Evolutionary conservation across 2,888 invertebrate genomes (phyloP).

Genomic region (Eupithecia pulchellata): DNA sequence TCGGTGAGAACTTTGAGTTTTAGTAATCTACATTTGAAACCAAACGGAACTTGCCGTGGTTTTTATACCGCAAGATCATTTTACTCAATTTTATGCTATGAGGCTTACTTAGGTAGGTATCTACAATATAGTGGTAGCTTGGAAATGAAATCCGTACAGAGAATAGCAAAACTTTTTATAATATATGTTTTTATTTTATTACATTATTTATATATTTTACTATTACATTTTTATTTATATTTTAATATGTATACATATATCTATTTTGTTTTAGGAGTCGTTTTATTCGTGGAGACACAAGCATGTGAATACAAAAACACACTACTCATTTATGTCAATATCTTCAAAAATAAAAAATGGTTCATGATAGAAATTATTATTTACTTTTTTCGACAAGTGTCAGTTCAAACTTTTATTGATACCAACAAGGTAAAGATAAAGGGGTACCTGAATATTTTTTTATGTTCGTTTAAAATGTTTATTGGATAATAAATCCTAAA

Average conservation of each 20-base stretch:
- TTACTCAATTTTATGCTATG: slow-evolving; percentile 44
- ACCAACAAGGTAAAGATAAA: not conserved
- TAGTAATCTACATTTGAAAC: slow-evolving; percentile 78
- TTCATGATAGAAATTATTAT: not conserved
- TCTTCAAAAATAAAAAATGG: not conserved
- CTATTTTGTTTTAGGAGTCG: not conserved
- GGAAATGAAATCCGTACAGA: not conserved
- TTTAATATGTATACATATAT: too few species aligned
- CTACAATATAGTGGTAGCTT: not conserved
- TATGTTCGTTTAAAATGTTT: not conserved
- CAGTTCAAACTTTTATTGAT: not conserved
- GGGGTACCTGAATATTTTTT: not conserved
- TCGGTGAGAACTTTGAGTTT: slow-evolving; percentile 80
- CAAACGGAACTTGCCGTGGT: slow-evolving; percentile 69
- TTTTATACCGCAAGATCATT: slow-evolving; percentile 62
- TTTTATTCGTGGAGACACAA: not conserved
- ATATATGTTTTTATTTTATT: too few species aligned
- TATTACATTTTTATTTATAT: too few species aligned
- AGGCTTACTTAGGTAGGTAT: not conserved
- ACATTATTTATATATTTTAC: too few species aligned
- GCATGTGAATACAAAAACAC: not conserved
- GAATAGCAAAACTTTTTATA: not conserved
- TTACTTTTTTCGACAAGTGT: not conserved
- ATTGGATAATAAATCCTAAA: slow-evolving; percentile 8
- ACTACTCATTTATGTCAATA: not conserved